Conservation (phyloP, 2,888 invertebrate genomes). For the Macrophya annulata region DNA sequence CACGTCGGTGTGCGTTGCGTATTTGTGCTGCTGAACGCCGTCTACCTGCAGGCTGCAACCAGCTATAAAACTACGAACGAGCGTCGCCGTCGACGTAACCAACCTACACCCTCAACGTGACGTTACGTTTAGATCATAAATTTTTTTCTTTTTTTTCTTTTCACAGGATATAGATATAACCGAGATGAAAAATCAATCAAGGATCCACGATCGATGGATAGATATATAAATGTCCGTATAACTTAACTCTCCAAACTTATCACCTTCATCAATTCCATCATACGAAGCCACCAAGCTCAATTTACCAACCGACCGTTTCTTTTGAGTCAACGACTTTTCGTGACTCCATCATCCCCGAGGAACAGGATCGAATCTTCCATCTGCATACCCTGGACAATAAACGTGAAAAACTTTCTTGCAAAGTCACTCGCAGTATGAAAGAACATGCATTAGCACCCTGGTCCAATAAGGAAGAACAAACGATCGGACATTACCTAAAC, state of each 20-base stretch:
- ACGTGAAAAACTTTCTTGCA: not conserved
- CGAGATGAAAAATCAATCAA: not conserved
- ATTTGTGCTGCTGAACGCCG: not conserved
- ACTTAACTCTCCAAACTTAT: not conserved
- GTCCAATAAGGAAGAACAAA: no score
- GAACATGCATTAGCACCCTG: not conserved
- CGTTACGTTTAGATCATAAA: conserved; percentile 28
- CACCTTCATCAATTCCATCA: not conserved
- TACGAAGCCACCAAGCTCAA: no score
- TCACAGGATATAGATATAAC: not conserved
- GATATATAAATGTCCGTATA: not conserved
- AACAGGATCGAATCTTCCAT: not conserved
- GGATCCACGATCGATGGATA: not conserved
- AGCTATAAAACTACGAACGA: conserved; percentile 67
- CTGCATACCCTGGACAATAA: not conserved
- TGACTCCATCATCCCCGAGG: not conserved
- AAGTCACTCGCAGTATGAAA: not conserved
- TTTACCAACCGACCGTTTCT: no score
- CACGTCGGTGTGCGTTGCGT: conserved; percentile 37
- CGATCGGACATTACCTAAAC: not conserved
- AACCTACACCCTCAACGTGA: not conserved
- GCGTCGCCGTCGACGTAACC: conserved; percentile 35
- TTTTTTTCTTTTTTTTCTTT: no score
- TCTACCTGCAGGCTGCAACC: conserved; percentile 62
- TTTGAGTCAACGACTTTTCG: not conserved